phyloP scores from a whole-genome alignment of 1,140 invertebrate species.

The Nasonia giraulti region DNA sequence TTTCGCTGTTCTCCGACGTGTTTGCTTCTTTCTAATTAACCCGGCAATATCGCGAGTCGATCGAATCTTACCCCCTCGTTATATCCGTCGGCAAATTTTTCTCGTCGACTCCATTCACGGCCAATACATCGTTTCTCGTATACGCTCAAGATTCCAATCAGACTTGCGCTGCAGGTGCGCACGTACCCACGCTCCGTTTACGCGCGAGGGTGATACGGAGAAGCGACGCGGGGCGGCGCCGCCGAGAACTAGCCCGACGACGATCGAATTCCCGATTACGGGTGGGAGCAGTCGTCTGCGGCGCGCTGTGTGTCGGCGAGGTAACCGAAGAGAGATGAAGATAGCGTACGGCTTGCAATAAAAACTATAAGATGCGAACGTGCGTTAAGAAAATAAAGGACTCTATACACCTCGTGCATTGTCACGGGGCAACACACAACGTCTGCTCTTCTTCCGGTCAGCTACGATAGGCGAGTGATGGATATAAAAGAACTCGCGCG shows the following conservation, averaged over 20 bases:
- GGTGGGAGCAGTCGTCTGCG: constrained; percentile 58
- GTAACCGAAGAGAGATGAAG: background rate
- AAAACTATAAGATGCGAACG: constrained; percentile 39
- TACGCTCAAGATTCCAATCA: background rate
- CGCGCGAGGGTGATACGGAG: background rate
- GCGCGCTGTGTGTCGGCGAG: background rate
- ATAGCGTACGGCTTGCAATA: background rate
- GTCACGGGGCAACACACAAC: too few relatives aligned
- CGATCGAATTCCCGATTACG: constrained; percentile 67
- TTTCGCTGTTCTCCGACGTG: too few relatives aligned
- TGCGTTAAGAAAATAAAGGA: constrained; percentile 34
- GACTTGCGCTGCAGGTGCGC: constrained; percentile 11
- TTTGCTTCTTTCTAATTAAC: too few relatives aligned
- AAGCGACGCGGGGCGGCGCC: constrained; percentile 48
- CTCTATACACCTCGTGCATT: background rate
- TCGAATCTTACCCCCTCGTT: constrained; percentile 4
- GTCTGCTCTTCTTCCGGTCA: too few relatives aligned
- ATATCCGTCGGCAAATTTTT: background rate
- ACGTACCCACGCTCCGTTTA: constrained; percentile 24
- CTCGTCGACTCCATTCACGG: constrained; percentile 1
- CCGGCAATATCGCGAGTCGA: background rate
- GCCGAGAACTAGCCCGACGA: constrained; percentile 55
- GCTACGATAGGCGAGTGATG: background rate
- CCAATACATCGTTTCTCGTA: too few relatives aligned
- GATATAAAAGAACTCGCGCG: background rate